Evolutionary conservation across 2,888 invertebrate species (phyloP).

Genomic region (Morpho helenor): DNA sequence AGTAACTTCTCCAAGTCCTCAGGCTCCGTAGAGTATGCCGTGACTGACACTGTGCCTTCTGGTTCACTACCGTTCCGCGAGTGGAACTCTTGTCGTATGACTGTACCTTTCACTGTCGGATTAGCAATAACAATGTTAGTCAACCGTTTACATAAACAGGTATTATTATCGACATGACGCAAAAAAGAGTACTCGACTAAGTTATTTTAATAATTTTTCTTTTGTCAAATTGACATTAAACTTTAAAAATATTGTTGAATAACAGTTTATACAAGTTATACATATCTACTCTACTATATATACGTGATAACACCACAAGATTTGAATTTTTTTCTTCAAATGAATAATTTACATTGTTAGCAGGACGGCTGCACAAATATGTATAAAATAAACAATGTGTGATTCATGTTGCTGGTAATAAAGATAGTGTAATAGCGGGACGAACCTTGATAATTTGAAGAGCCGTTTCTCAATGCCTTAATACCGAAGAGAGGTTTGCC

Average conservation of each 20-base stretch:
- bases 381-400: slow-evolving; percentile 6
- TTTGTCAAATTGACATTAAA: no score
- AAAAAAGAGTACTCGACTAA: slow-evolving; percentile 1
- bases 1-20: slow-evolving; percentile 70
- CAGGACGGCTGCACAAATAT: slow-evolving; percentile 19
- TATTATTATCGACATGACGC: slow-evolving; percentile 25
- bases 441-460: slow-evolving; percentile 82
- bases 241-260: no score
- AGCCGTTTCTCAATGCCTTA: slow-evolving; percentile 82
- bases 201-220: background rate
- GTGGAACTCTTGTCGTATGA: slow-evolving; percentile 83
- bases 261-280: no score
- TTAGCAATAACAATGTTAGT: slow-evolving; percentile 28
- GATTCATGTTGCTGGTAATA: background rate
- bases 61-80: slow-evolving; percentile 85
- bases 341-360: background rate
- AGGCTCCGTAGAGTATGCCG: slow-evolving; percentile 84
- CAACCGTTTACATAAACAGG: slow-evolving; percentile 29
- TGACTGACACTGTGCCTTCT: slow-evolving; percentile 83
- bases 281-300: no score
- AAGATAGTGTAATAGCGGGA: background rate
- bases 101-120: slow-evolving; percentile 83
- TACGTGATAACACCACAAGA: no score
- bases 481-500: slow-evolving; percentile 89
- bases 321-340: no score